Evolutionary conservation across 2,888 invertebrate genomes (phyloP), one percentile per base, ranked within the genome.

Genomic region (Parelbella ahira): DNA sequence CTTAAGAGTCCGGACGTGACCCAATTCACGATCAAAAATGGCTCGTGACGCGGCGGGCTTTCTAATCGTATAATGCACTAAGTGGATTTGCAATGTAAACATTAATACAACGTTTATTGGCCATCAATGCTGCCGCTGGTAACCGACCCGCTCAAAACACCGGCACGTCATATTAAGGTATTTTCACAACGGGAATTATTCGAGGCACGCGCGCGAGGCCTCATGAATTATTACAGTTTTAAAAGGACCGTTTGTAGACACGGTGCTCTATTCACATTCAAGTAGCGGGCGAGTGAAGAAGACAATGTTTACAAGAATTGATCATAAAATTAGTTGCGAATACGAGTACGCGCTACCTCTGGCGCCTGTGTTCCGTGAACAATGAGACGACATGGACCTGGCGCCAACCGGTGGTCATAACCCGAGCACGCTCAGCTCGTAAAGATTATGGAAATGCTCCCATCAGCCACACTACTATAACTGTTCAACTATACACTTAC

Each of bases 331-430:
- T 72, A 74, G 73, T 68, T 70, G 68, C 64, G 66, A 77, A 73
- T 74, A 70, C 69, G 8, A 39, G 28, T 15, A 28, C n/a, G 9
- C 4, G 13, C 28, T 7, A 13, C 30, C n/a, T 18, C 54, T 60
- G 84, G 82, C 86, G 84, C 82, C 84, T 73, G 68, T 67, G 68
- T 81, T 80, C 79, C 79, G 72, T 81, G 79, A 82, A 86, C 83
- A 86, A 84, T 84, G 76, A 80, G 80, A 75, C 70, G 61, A 67
- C 61, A 70, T 73, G 75, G n/a, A n/a, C n/a, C n/a, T 73, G 81
- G 79, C 84, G 83, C 80, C 80, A 69, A 61, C 68, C 55, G n/a
- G 28, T 28, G 64, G 76, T 79, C 76, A 78, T 75, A 80, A 72
- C 69, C 70, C 50, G 63, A 66, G 71, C 75, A 75, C 43, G 74